Base-by-base conservation (phyloP, 2,113 vertebrate species). In the Thryonomys swinderianus region DNA sequence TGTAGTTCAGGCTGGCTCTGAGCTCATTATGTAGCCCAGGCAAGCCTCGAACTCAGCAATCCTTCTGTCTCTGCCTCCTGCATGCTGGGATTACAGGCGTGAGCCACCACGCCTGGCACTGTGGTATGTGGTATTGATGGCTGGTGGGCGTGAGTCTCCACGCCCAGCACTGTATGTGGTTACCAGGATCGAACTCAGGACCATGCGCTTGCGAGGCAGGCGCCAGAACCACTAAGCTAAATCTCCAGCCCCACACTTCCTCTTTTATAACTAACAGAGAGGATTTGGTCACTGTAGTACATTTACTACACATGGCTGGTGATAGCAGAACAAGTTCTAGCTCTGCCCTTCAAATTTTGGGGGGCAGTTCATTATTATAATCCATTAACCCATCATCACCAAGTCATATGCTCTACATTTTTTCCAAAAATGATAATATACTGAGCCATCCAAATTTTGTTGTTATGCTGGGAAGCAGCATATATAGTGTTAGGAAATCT, bases 211-310 rank as follows among this genome's bases (percentile, higher is more conserved):
- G n/a, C n/a, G n/a, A n/a, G n/a, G n/a, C n/a, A n/a, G n/a, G n/a
- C n/a, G n/a, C n/a, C n/a, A n/a, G n/a, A n/a, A n/a, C n/a, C n/a
- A n/a, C 78, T 88, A 59, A 13, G 48, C 81, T 89, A 61, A 11
- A 95, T 51, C 30, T 40, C 30, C 78, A 85, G 59, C 11, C 11
- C 95, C 27, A 85, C 14, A 78, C 12, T 53, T 89, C 51, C 45
- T 89, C 80, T 82, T 95, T 76, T 85, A 89, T 71, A 97, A 89
- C 61, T 18, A 89, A 34, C 53, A 61, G 27, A 66, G 57, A 66
- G 27, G 11, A 30, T 40, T 17, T 78, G 45, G 61, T 66, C 73
- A 55, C 80, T 86, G 85, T 9, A 78, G 23, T 71, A 27, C 30
- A 45, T 78, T 81, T 80, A 55, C 61, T 37, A 45, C 66, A 89